Conservation (phyloP, 2,888 invertebrate genomes). For the Nomada hirtipes region DNA sequence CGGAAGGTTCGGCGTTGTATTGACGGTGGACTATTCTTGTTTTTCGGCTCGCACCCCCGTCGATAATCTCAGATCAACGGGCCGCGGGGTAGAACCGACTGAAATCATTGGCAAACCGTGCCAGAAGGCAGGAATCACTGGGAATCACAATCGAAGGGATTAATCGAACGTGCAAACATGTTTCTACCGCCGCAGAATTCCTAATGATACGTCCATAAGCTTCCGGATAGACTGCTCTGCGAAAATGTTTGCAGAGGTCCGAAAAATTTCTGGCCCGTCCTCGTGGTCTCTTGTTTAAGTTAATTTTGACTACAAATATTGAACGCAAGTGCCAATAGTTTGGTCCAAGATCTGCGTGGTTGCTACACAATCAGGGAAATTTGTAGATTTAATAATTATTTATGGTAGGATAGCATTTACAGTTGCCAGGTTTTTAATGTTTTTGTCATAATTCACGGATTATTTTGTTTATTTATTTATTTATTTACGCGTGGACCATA, state of each 20-base stretch:
- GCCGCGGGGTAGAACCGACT: constrained; percentile 21
- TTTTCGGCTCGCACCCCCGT: not conserved
- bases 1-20: not conserved
- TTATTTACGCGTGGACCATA: too few relatives aligned
- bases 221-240: not conserved
- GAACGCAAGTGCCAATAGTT: too few relatives aligned
- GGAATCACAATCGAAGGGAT: constrained; percentile 58
- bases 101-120: constrained; percentile 53
- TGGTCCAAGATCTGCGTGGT: too few relatives aligned
- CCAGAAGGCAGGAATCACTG: constrained; percentile 74
- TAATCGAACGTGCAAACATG: constrained; percentile 69
- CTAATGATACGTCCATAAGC: constrained; percentile 67
- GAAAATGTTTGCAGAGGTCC: constrained; percentile 8
- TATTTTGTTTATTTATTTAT: too few relatives aligned
- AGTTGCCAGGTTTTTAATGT: not conserved
- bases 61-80: not conserved
- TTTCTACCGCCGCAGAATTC: constrained; percentile 65
- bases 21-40: not conserved
- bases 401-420: not conserved
- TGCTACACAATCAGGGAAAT: too few relatives aligned
- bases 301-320: too few relatives aligned
- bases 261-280: not conserved
- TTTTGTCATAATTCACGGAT: too few relatives aligned
- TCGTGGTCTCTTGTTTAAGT: too few relatives aligned
- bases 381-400: too few relatives aligned